Conservation (phyloP, 23 tunicate species). For the Diplosoma virens region DNA sequence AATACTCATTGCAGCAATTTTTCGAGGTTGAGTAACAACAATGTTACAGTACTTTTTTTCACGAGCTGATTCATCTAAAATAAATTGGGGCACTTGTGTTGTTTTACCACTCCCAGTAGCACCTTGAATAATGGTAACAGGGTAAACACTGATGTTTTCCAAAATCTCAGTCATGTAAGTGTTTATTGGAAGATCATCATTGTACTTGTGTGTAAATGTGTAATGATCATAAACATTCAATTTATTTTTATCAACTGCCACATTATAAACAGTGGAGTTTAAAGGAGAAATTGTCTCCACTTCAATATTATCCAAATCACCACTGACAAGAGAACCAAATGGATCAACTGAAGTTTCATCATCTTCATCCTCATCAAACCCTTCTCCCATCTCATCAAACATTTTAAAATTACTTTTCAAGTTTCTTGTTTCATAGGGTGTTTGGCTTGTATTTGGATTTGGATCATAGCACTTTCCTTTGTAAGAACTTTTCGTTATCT, state of each 20-base stretch:
- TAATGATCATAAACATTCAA: slow-evolving; percentile 27
- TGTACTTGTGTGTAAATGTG: slow-evolving; percentile 30
- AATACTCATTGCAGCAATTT: slow-evolving; percentile 80
- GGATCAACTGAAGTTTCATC: background rate
- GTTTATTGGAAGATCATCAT: slow-evolving; percentile 35
- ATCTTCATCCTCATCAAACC: slow-evolving; percentile 21
- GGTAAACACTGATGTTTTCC: slow-evolving; percentile 1
- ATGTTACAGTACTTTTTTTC: slow-evolving; percentile 64
- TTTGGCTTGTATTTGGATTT: slow-evolving; percentile 5
- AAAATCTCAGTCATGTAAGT: slow-evolving; percentile 25
- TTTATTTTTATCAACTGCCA: background rate
- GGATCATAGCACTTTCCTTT: slow-evolving; percentile 51
- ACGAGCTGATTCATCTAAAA: slow-evolving; percentile 66
- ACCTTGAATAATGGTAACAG: slow-evolving; percentile 89
- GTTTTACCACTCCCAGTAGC: slow-evolving; percentile 98
- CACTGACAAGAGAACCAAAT: slow-evolving; percentile 19
- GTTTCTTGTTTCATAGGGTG: background rate
- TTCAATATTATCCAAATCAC: slow-evolving; percentile 65
- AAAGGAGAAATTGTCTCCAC: slow-evolving; percentile 20
- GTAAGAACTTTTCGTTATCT: slow-evolving; percentile 23
- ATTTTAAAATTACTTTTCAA: background rate
- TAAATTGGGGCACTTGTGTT: slow-evolving; percentile 94
- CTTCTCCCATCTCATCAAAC: background rate
- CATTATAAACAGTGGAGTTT: background rate
- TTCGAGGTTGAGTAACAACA: slow-evolving; percentile 88